These are phyloP conservation scores for Antedon mediterranea DNA, from an alignment of 53 echinoderm and acorn worm genomes.

Conservation along the genomic window DNA sequence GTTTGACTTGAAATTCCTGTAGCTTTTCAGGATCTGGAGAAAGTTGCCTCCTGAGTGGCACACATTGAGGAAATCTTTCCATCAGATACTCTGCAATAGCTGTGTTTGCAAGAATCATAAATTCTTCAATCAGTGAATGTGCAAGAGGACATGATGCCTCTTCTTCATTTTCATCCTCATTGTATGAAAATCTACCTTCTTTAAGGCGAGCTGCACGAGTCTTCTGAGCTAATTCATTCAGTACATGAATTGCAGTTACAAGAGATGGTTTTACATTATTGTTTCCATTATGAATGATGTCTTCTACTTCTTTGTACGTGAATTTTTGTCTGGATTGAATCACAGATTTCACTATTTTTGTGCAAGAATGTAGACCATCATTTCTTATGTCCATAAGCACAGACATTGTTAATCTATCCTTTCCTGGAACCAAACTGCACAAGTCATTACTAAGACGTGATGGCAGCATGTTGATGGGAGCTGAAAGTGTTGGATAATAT, in stretches of 20 bases:
- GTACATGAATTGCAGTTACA: neutral
- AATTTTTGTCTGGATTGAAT: conserved; percentile 43
- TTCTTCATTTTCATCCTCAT: conserved; percentile 36
- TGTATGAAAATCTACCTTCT: conserved; percentile 29
- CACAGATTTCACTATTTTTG: conserved; percentile 31
- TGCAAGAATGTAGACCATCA: conserved; percentile 4
- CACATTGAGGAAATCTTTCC: conserved; percentile 25
- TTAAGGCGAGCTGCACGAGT: conserved; percentile 36
- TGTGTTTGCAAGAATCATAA: conserved; percentile 51
- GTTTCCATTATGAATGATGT: conserved; percentile 19
- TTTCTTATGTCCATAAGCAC: conserved; percentile 42
- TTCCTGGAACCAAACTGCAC: conserved; percentile 45
- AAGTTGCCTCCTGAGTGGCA: conserved; percentile 52
- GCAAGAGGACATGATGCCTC: conserved; percentile 43
- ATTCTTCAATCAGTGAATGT: conserved; percentile 49
- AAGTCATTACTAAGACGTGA: conserved; percentile 37
- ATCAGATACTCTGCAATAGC: conserved; percentile 40
- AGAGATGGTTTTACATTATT: neutral
- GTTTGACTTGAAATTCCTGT: conserved; percentile 26
- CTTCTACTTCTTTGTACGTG: conserved; percentile 55
- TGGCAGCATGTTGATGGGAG: conserved; percentile 61
- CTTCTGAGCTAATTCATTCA: conserved; percentile 27
- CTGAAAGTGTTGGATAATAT: conserved; percentile 41
- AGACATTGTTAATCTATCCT: conserved; percentile 55
- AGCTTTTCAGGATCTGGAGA: conserved; percentile 31